These are phyloP conservation scores for Chlorodrepanis virens DNA, from an alignment of 2,113 vertebrate genomes.

Conservation along the genomic window DNA sequence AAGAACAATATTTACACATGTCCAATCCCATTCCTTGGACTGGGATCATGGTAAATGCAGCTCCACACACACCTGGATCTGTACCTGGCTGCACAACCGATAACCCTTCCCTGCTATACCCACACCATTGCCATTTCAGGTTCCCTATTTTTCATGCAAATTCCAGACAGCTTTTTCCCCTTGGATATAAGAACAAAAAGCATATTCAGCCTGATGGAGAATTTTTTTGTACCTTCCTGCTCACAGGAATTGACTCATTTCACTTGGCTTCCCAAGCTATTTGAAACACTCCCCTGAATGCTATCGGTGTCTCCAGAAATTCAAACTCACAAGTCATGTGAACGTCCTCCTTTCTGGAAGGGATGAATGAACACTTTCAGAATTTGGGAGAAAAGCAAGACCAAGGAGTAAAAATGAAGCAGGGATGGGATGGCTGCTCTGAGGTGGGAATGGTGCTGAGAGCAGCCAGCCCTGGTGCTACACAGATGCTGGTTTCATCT, in stretches of 20 bases:
- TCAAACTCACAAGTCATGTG: background rate
- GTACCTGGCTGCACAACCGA: fast-evolving
- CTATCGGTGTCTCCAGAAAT: background rate
- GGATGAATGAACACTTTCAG: background rate
- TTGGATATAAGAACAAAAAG: background rate
- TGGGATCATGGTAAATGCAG: fast-evolving
- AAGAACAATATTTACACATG: fast-evolving
- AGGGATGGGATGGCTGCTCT: background rate
- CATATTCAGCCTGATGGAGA: background rate
- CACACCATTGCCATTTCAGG: background rate
- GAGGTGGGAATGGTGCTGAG: background rate
- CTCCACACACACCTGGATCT: background rate
- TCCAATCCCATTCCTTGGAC: background rate
- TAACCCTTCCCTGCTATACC: background rate
- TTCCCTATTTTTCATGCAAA: background rate
- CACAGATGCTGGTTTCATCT: background rate
- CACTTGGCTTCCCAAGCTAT: conserved; percentile 7
- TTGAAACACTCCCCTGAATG: background rate
- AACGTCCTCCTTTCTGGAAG: background rate
- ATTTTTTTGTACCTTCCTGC: background rate
- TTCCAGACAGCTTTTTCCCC: background rate
- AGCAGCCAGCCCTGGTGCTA: background rate
- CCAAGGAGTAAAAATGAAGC: background rate
- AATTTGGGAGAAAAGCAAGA: background rate
- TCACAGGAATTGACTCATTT: conserved; percentile 42